These are phyloP conservation scores for Selene dorsalis DNA, from an alignment of 2,797 vertebrate genomes.

Conservation along the genomic window DNA sequence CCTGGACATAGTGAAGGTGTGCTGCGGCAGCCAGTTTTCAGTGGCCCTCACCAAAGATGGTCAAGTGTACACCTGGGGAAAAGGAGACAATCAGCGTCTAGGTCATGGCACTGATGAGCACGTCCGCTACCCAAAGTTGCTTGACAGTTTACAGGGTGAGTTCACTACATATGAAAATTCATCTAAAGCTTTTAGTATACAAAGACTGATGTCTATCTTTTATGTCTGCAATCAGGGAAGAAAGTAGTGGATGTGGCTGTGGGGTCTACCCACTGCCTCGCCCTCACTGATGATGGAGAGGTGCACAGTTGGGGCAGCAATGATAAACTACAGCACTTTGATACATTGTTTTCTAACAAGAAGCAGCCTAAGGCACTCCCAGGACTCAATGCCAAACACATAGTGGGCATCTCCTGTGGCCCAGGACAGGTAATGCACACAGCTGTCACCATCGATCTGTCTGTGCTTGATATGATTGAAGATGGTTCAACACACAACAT, in stretches of 20 bases:
- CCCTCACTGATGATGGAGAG: conserved; percentile 95
- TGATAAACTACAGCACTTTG: conserved; percentile 98
- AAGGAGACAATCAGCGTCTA: conserved; percentile 97
- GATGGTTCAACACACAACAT: background rate
- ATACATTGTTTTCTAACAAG: conserved; percentile 95
- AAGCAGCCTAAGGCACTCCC: conserved; percentile 94
- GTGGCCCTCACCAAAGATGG: conserved; percentile 96
- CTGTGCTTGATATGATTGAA: background rate
- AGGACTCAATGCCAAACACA: conserved; percentile 94
- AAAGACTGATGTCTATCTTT: conserved; percentile 1
- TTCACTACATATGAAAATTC: background rate
- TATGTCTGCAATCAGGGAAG: conserved; percentile 85
- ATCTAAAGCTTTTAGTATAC: background rate
- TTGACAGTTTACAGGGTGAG: conserved; percentile 95
- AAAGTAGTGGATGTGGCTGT: conserved; percentile 97
- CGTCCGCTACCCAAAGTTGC: conserved; percentile 95
- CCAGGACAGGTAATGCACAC: conserved; percentile 90
- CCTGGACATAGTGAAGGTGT: conserved; percentile 94
- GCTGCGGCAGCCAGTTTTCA: conserved; percentile 97
- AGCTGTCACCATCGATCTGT: background rate
- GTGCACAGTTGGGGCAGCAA: conserved; percentile 99
- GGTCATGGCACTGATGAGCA: conserved; percentile 98
- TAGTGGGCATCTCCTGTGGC: conserved; percentile 95
- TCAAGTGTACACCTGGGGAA: conserved; percentile 98
- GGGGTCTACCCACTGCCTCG: conserved; percentile 96